phyloP scores from a whole-genome alignment of 35 echinoderm and acorn worm genomes.

The Apostichopus japonicus region DNA sequence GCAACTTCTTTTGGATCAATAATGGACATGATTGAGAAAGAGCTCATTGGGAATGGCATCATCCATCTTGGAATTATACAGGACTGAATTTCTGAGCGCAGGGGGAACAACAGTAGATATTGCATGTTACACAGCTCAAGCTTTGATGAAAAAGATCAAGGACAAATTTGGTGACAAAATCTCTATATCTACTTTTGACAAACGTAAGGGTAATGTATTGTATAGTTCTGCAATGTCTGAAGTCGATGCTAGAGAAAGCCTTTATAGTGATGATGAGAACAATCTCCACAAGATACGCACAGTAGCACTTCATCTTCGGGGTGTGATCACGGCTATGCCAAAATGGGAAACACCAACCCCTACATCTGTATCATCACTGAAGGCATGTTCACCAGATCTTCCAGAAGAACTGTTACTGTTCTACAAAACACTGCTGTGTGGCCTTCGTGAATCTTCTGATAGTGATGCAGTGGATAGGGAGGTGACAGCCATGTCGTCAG shows the following conservation, averaged over 20 bases:
- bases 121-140: conserved; percentile 60
- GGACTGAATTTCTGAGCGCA: conserved; percentile 53
- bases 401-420: conserved; percentile 55
- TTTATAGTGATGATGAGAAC: conserved; percentile 45
- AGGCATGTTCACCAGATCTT: conserved; percentile 32
- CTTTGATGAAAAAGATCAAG: conserved; percentile 62
- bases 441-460: conserved; percentile 24
- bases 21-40: conserved; percentile 54
- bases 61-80: conserved; percentile 69
- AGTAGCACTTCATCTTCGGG: conserved; percentile 64
- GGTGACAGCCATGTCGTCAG: conserved; percentile 25
- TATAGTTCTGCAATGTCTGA: conserved; percentile 49
- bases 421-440: conserved; percentile 52
- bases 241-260: conserved; percentile 14
- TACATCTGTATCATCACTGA: too few relatives aligned
- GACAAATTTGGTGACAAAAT: conserved; percentile 66
- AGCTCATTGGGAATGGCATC: conserved; percentile 49
- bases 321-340: conserved; percentile 52
- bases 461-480: neutral
- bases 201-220: conserved; percentile 55
- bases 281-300: conserved; percentile 35
- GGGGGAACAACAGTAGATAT: conserved; percentile 53
- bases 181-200: conserved; percentile 32
- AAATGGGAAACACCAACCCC: conserved; percentile 67
- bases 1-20: conserved; percentile 52